Evolutionary conservation across 1,140 invertebrate species (phyloP).

Genomic region (Pseudoatta argentina): DNA sequence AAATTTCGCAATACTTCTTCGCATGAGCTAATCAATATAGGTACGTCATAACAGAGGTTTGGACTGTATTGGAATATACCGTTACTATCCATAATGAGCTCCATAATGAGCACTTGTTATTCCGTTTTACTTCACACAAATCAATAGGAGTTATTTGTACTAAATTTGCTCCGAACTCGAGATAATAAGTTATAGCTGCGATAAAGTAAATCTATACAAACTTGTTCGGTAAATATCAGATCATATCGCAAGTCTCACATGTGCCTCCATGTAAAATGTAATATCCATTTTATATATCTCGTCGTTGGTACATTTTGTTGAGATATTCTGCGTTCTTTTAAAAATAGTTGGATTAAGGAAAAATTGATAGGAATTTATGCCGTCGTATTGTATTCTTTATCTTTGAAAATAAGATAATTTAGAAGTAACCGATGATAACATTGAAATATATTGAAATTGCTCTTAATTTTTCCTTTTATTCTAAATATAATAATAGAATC

Average conservation of each 20-base stretch:
- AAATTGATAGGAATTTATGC: conserved; percentile 5
- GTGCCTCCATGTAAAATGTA: conserved; percentile 47
- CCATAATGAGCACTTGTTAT: conserved; percentile 1
- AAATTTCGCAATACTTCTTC: conserved; percentile 19
- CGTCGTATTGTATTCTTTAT: not conserved
- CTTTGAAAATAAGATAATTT: not conserved
- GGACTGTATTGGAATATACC: not conserved
- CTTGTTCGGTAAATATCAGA: conserved; percentile 28
- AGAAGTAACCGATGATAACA: not conserved
- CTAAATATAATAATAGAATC: not conserved
- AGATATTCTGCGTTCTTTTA: conserved; percentile 7
- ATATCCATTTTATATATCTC: conserved; percentile 17
- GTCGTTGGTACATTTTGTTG: conserved; percentile 16
- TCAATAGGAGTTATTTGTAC: conserved; percentile 19
- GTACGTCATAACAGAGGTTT: not conserved
- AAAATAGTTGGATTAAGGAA: not conserved
- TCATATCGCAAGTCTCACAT: conserved; percentile 37
- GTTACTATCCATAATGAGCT: not conserved
- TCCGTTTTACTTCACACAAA: conserved; percentile 19
- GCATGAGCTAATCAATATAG: not conserved
- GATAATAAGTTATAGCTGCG: conserved; percentile 36
- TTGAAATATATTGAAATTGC: not conserved
- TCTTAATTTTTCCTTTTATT: not conserved
- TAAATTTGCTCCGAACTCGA: conserved; percentile 29
- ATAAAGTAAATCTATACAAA: conserved; percentile 33